Evolutionary conservation across 37 sponge, comb jelly and placozoan species (phyloP), one percentile per base, ranked within the genome.

Genomic region (Spongilla lacustris): DNA sequence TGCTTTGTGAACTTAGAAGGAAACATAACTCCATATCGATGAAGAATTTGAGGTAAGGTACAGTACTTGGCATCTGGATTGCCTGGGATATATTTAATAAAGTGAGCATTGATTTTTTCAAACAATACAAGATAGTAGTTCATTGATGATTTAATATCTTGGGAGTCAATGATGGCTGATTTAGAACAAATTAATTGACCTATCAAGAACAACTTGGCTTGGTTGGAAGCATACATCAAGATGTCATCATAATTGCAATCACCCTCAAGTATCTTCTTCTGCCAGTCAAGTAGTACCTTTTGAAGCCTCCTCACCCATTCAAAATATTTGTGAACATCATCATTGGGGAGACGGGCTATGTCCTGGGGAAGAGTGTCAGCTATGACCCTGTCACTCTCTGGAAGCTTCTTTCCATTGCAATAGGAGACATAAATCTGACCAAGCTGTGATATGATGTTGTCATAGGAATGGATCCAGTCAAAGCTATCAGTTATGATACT

Each of bases 161-260:
- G 78, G 36, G 48, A 24, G 29, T 82, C 83, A 24, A 86, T 21
- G 73, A 91, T 33, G 26, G 32, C 29, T 30, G 82, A 77, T 0
- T 58, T 34, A 32, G 82, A 67, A 77, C 88, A 81, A 9, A 92
- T 66, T 1, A 82, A 67, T n/a, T 74, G 33, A 3, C 88, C 85
- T 27, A 92, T 74, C 8, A 24, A 21, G 12, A 76, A 24, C 12
- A 92, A 33, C 24, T 66, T 12, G 36, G 24, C 22, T 24, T 84
- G 78, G 75, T 68, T 73, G 75, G 9, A 74, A 28, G 92, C 88
- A 75, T 92, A 92, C 32, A 49, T 11, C 36, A 92, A 26, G 21
- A 92, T 73, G 12, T 92, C 88, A 46, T 92, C 92, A 76, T 85
- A 92, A 70, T 87, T 87, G 46, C 81, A 21, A 19, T 83, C 71